These are phyloP conservation scores for Hydractinia echinata DNA, from an alignment of 30 jellyfish, hydroid and myxozoan genomes.

Conservation along the genomic window DNA sequence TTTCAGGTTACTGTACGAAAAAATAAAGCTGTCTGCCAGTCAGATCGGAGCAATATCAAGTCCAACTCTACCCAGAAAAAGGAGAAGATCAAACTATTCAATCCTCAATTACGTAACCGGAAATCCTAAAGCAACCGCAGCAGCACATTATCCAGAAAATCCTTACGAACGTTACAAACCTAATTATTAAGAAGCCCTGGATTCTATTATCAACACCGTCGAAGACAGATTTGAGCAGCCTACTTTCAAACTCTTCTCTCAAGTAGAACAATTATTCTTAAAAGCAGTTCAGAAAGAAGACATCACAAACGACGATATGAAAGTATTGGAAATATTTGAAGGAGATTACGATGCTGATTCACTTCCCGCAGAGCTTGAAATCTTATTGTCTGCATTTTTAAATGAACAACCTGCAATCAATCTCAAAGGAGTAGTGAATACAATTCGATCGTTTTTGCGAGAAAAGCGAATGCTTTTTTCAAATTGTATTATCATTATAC, in stretches of 20 bases:
- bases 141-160: slow-evolving; percentile 4
- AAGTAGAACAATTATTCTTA: background rate
- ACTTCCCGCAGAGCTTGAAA: too few relatives aligned
- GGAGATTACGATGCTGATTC: too few relatives aligned
- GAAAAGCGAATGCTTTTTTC: too few relatives aligned
- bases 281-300: too few relatives aligned
- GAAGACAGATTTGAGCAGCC: slow-evolving; percentile 20
- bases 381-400: too few relatives aligned
- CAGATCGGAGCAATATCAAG: background rate
- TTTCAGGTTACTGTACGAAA: slow-evolving; percentile 16
- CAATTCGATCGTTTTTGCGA: too few relatives aligned
- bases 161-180: background rate
- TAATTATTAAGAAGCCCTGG: slow-evolving; percentile 17
- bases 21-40: slow-evolving; percentile 1
- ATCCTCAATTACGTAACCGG: background rate
- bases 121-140: background rate
- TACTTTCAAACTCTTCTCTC: slow-evolving; percentile 7
- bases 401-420: too few relatives aligned
- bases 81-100: slow-evolving; percentile 1
- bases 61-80: slow-evolving; percentile 10
- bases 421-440: too few relatives aligned
- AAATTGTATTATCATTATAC: too few relatives aligned
- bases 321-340: too few relatives aligned
- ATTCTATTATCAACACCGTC: slow-evolving; percentile 2
- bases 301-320: too few relatives aligned